phyloP scores from a whole-genome alignment of 1,140 invertebrate species.

The Tetranychus urticae region DNA sequence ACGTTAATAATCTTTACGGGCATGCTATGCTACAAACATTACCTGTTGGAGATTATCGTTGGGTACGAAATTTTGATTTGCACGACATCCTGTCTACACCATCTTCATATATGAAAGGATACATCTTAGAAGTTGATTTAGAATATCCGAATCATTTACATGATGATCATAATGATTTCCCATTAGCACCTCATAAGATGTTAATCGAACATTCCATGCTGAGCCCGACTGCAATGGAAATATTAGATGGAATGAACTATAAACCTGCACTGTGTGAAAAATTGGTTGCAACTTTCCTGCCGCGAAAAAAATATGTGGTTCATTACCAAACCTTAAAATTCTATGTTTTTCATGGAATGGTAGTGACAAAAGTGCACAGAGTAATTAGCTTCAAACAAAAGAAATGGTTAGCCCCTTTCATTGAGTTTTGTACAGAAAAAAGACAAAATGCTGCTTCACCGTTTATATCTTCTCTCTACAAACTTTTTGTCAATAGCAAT shows the following conservation, averaged over 20 bases:
- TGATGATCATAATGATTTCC: constrained; percentile 19
- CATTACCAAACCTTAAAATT: constrained; percentile 27
- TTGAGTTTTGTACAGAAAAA: constrained; percentile 21
- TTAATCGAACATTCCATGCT: not conserved
- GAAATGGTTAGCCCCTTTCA: constrained; percentile 23
- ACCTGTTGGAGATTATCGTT: constrained; percentile 7
- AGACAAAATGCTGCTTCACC: constrained; percentile 13
- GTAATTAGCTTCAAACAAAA: constrained; percentile 25
- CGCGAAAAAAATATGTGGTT: constrained; percentile 22
- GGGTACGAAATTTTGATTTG: not conserved
- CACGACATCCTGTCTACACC: constrained; percentile 3
- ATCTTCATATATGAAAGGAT: constrained; percentile 9
- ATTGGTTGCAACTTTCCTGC: constrained; percentile 2
- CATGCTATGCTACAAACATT: constrained; percentile 8
- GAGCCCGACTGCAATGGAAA: not conserved
- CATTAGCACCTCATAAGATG: constrained; percentile 18
- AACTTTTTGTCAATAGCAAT: constrained; percentile 24
- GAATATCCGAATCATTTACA: constrained; percentile 15
- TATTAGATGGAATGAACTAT: not conserved
- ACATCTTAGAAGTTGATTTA: constrained; percentile 15
- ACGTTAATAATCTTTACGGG: constrained; percentile 14
- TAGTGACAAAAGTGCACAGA: constrained; percentile 24
- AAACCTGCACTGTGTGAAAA: not conserved
- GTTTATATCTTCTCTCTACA: constrained; percentile 17
- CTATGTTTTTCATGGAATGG: constrained; percentile 22